A percentile compares a stretch with the other conserved stretches of the same genome.
phyloP scores from a whole-genome alignment of 2,888 invertebrate species.

The Byasa hedistus region DNA sequence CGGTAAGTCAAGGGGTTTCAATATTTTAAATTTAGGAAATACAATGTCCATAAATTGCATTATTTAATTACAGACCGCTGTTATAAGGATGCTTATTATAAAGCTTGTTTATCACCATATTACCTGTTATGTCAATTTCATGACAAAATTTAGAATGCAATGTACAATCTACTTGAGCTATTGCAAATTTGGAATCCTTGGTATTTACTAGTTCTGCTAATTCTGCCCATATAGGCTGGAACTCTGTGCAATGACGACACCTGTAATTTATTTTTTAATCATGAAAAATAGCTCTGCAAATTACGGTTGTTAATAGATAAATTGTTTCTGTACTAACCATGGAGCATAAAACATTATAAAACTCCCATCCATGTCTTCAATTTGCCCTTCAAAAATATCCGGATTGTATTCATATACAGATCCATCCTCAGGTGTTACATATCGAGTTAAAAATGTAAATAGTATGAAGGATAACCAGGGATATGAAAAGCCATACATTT shows the following conservation, averaged over 20 bases:
- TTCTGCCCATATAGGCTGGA: slow-evolving; percentile 88
- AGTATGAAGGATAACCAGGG: slow-evolving; percentile 25
- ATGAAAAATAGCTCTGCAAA: neutral
- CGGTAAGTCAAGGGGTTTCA: too few relatives aligned
- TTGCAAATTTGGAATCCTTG: slow-evolving; percentile 82
- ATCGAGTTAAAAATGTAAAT: slow-evolving; percentile 72
- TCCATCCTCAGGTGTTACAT: slow-evolving; percentile 84
- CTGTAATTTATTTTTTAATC: slow-evolving; percentile 62
- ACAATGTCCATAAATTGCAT: too few relatives aligned
- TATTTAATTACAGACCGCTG: too few relatives aligned
- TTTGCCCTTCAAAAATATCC: slow-evolving; percentile 82
- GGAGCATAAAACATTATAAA: slow-evolving; percentile 90
- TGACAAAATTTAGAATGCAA: slow-evolving; percentile 84
- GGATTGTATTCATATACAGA: slow-evolving; percentile 78
- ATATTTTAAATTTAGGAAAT: too few relatives aligned
- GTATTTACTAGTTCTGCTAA: slow-evolving; percentile 85
- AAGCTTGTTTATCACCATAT: neutral
- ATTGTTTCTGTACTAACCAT: slow-evolving; percentile 83
- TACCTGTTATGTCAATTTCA: slow-evolving; percentile 86
- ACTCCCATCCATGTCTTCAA: slow-evolving; percentile 83
- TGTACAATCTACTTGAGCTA: slow-evolving; percentile 91
- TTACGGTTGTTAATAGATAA: neutral
- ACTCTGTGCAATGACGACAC: slow-evolving; percentile 91
- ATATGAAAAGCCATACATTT: slow-evolving; percentile 17
- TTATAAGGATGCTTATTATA: too few relatives aligned